Evolutionary conservation across 2,797 vertebrate species (phyloP).

Genomic region (Cryptoprocta ferox): DNA sequence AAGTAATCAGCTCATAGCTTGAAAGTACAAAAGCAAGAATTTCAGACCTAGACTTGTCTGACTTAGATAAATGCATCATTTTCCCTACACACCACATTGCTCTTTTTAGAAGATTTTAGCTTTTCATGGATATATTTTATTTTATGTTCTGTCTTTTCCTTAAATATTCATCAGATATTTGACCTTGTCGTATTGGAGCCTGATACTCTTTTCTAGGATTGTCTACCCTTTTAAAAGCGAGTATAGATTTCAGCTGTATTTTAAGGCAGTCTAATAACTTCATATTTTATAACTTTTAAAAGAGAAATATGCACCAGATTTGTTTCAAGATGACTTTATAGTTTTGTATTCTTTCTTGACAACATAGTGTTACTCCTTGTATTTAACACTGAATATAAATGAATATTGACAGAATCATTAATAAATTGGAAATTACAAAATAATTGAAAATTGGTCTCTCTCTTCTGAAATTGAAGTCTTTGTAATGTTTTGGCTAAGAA

Average conservation of each 20-base stretch:
- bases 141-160: neutral
- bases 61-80: neutral
- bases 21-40: neutral
- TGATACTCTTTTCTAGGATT: neutral
- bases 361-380: neutral
- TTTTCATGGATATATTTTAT: neutral
- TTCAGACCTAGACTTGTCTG: neutral
- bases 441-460: neutral
- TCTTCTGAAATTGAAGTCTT: neutral
- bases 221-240: neutral
- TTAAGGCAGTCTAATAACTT: neutral
- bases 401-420: slow-evolving; percentile 25
- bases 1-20: neutral
- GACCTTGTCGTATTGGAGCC: neutral
- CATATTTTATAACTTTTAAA: neutral
- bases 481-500: neutral
- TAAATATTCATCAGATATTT: neutral
- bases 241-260: neutral
- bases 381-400: slow-evolving; percentile 5
- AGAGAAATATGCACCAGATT: neutral
- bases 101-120: neutral
- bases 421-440: slow-evolving; percentile 27
- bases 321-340: slow-evolving; percentile 8
- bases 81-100: neutral
- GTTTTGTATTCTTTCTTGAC: neutral